Base-by-base conservation (phyloP, 2,888 invertebrate genomes). In the Lochmaea crataegi region DNA sequence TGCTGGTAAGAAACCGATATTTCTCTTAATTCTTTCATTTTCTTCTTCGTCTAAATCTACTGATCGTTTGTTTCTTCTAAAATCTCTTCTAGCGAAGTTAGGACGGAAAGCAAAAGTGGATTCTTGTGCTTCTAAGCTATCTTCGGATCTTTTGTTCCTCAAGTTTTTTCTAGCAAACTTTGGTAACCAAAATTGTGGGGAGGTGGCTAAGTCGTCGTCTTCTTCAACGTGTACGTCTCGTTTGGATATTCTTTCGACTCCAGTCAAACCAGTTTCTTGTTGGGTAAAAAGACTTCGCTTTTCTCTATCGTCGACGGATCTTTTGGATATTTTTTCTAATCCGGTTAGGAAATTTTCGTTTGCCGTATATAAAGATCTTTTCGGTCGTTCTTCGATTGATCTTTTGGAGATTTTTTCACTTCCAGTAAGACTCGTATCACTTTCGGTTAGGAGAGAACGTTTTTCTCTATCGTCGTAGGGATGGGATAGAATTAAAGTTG, bases 241-340 rank as follows among this genome's bases (percentile, higher is more conserved):
- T 32, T 78, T 78, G 41, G 76, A 76, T 18, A 78, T 76, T 57
- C 65, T 77, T 65, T 77, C 77, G 11, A 74, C 42, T 1, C 76
- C 76, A 22, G 76, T 74, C 42, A 76, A 45, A 3, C 60, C 41
- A 12, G 68, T 67, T 10, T 61, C 68, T 14, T 18, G 32, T 56
- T 74, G 63, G 9, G 72, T 74, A 41, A 71, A 72, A n/a, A 76
- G 58, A 18, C 71, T 71, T 22, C 74, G 65, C 18, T 69, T 72
- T 32, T 18, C 42, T 51, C 71, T 60, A 32, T 61, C 11, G 14
- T 67, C 67, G n/a, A 42, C 53, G 2, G 73, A 65, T 18, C 73
- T 65, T 61, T 70, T 76, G 1, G 76, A 75, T n/a, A 76, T 76
- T 51, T 67, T 76, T 65, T 76, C 76, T 16, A 65, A 45, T 1